These are phyloP conservation scores for Oligia fasciuncula DNA, from an alignment of 2,888 invertebrate species.

Conservation along the genomic window DNA sequence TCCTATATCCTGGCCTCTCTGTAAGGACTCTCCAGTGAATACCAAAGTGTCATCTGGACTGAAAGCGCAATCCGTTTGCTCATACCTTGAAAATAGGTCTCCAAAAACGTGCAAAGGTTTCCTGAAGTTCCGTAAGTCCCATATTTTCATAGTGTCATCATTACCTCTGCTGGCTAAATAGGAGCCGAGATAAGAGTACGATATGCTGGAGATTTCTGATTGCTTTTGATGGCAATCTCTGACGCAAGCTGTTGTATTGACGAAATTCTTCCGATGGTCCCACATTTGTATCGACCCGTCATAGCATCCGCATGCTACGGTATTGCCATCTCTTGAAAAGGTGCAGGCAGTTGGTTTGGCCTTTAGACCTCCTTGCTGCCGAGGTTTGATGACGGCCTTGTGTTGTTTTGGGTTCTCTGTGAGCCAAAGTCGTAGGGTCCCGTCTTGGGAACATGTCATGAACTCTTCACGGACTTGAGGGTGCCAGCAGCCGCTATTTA, in stretches of 20 bases:
- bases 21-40: constrained; percentile 96
- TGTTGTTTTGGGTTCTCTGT: constrained; percentile 95
- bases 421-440: constrained; percentile 98
- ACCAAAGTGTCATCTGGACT: constrained; percentile 98
- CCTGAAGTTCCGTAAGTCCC: constrained; percentile 97
- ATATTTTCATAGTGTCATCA: constrained; percentile 98
- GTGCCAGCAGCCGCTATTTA: constrained; percentile 98
- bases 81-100: constrained; percentile 95
- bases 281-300: constrained; percentile 99
- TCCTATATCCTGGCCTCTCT: constrained; percentile 91
- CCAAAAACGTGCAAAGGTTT: constrained; percentile 92
- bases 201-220: constrained; percentile 94
- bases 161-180: constrained; percentile 95
- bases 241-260: constrained; percentile 95
- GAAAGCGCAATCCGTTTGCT: constrained; percentile 95
- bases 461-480: constrained; percentile 97
- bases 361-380: constrained; percentile 96
- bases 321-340: constrained; percentile 95
- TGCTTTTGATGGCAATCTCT: constrained; percentile 95
- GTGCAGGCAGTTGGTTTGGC: constrained; percentile 95
- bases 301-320: constrained; percentile 97
- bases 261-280: constrained; percentile 97
- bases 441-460: constrained; percentile 97
- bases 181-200: constrained; percentile 96
- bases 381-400: constrained; percentile 95